These are phyloP conservation scores for Luperina testacea DNA, from an alignment of 2,888 invertebrate species.

Conservation along the genomic window DNA sequence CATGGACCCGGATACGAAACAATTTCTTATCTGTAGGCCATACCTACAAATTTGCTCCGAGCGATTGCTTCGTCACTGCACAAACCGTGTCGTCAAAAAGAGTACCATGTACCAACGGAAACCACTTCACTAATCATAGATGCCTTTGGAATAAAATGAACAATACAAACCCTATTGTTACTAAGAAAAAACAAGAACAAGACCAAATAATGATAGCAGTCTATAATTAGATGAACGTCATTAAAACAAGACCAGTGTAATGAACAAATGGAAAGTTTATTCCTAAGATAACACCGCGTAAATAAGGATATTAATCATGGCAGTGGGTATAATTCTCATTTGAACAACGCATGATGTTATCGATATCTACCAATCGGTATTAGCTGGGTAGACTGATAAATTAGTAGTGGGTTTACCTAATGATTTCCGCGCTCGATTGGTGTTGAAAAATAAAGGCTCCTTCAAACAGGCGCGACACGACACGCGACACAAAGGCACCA, in stretches of 20 bases:
- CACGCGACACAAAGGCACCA: too few species aligned
- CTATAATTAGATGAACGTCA: slow-evolving; percentile 59
- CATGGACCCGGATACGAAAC: not conserved
- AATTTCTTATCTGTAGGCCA: too few species aligned
- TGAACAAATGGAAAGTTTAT: slow-evolving; percentile 75
- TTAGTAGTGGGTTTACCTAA: slow-evolving; percentile 15
- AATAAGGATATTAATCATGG: slow-evolving; percentile 73
- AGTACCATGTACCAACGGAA: slow-evolving; percentile 8
- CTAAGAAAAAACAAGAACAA: slow-evolving; percentile 44
- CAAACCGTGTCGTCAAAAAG: not conserved
- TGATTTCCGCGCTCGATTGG: not conserved
- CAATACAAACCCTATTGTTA: slow-evolving; percentile 2
- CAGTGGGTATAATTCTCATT: slow-evolving; percentile 49
- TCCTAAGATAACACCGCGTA: slow-evolving; percentile 65
- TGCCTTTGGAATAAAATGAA: slow-evolving; percentile 1
- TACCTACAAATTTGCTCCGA: not conserved
- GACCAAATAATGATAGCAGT: slow-evolving; percentile 41
- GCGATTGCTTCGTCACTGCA: not conserved
- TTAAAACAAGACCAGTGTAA: slow-evolving; percentile 45
- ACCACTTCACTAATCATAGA: not conserved
- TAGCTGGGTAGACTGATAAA: slow-evolving; percentile 27
- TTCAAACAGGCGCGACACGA: too few species aligned
- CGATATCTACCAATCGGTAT: slow-evolving; percentile 35
- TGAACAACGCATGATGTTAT: slow-evolving; percentile 55
- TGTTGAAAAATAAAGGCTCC: not conserved